phyloP scores from a whole-genome alignment of 2,888 invertebrate species.

The Clepsis dumicolana region DNA sequence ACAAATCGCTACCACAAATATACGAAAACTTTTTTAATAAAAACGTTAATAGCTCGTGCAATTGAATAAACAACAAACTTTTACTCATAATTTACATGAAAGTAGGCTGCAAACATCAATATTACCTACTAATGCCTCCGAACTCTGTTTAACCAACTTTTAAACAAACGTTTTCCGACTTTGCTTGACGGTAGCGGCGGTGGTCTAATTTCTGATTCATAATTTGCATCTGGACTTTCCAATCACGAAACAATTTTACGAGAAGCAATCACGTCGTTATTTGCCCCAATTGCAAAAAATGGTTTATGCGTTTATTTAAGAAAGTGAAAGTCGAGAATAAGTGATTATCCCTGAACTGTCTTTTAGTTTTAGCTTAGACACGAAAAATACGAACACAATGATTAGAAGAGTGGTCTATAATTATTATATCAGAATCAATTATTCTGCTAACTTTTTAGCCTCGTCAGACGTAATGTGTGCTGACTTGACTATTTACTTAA shows the following conservation, averaged over 20 bases:
- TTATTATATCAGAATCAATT: too few relatives aligned
- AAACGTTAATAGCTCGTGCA: constrained; percentile 46
- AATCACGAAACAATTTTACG: background rate
- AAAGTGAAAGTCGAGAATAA: background rate
- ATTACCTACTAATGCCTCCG: constrained; percentile 36
- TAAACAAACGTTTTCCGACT: constrained; percentile 10
- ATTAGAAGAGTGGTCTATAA: too few relatives aligned
- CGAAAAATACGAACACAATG: background rate
- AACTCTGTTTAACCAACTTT: constrained; percentile 14
- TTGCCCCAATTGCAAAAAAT: background rate
- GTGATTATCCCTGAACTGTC: background rate
- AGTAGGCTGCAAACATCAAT: constrained; percentile 48
- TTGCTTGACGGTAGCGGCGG: background rate
- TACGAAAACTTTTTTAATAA: constrained; percentile 53
- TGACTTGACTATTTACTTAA: background rate
- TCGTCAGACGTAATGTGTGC: background rate
- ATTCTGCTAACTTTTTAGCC: background rate
- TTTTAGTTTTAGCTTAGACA: background rate
- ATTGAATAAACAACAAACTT: constrained; percentile 47
- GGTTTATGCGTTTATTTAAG: too few relatives aligned
- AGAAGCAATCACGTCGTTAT: background rate
- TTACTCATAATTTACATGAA: constrained; percentile 46
- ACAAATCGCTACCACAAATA: constrained; percentile 48
- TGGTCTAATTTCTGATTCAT: background rate
- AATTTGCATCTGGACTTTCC: background rate